A percentile compares a stretch with the other conserved stretches of the same genome.
Conservation (phyloP, 2,113 vertebrate species). For the Calyptommatus sinebrachiatus region DNA sequence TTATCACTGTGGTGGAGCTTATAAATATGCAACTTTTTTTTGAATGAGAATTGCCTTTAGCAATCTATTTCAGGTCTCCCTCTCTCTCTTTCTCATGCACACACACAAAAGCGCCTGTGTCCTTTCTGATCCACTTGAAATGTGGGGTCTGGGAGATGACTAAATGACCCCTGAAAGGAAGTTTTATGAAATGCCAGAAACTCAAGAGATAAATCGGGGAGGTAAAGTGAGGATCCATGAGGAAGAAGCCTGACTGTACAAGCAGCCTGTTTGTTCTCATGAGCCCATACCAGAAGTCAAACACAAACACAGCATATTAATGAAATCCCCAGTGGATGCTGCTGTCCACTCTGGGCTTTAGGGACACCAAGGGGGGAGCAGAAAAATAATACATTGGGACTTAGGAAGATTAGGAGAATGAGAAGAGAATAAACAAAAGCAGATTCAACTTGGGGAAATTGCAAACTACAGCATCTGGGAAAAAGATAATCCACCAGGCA, state of each 20-base stretch:
- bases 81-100: background rate
- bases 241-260: background rate
- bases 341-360: background rate
- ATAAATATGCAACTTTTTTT: constrained; percentile 20
- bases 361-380: constrained; percentile 12
- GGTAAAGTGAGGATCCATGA: background rate
- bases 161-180: rapidly evolving
- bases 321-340: constrained; percentile 25
- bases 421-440: constrained; percentile 44
- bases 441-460: constrained; percentile 49
- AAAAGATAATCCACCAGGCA: constrained; percentile 39
- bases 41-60: constrained; percentile 10
- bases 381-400: constrained; percentile 46
- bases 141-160: background rate
- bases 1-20: background rate
- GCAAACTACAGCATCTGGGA: constrained; percentile 49
- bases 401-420: constrained; percentile 46
- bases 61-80: background rate
- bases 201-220: background rate
- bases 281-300: rapidly evolving
- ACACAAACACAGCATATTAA: background rate
- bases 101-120: background rate
- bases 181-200: background rate
- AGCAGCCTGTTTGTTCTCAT: background rate
- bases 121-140: background rate